A percentile compares a stretch with the other conserved stretches of the same genome.
Conservation (phyloP, 1,140 invertebrate genomes). For the Ips nitidus region DNA sequence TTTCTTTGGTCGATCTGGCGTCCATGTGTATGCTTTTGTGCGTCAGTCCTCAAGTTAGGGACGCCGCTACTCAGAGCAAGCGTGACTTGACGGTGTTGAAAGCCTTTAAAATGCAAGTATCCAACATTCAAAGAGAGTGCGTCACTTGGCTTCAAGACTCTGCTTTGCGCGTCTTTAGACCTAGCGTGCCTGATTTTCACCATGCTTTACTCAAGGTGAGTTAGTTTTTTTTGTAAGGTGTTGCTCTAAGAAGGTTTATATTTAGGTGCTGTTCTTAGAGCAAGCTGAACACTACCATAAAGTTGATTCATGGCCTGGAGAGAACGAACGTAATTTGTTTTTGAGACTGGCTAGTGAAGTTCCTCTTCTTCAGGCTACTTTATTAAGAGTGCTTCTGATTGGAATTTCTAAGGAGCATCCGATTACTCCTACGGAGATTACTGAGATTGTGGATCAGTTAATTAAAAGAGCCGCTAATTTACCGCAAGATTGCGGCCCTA, state of each 20-base stretch:
- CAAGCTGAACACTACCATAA: conserved; percentile 84
- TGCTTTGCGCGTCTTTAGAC: conserved; percentile 73
- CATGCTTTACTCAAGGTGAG: conserved; percentile 75
- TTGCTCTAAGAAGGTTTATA: not conserved
- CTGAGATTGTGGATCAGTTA: conserved; percentile 84
- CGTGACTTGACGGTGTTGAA: conserved; percentile 56
- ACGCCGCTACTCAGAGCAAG: conserved; percentile 62
- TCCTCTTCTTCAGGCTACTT: conserved; percentile 80
- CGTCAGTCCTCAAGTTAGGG: conserved; percentile 74
- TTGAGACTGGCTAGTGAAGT: conserved; percentile 84
- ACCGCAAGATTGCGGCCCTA: conserved; percentile 64
- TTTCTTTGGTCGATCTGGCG: conserved; percentile 81
- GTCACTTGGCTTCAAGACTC: conserved; percentile 84
- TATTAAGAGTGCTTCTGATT: conserved; percentile 79
- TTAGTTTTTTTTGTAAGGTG: not conserved
- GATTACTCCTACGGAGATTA: conserved; percentile 74
- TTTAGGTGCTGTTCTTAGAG: conserved; percentile 76
- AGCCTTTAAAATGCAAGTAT: conserved; percentile 56
- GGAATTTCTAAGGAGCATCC: conserved; percentile 85
- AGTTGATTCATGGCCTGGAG: conserved; percentile 91
- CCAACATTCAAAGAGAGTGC: conserved; percentile 78
- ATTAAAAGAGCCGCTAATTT: conserved; percentile 80
- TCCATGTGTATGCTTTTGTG: conserved; percentile 82
- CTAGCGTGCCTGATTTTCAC: conserved; percentile 71
- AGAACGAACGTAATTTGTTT: conserved; percentile 77